phyloP scores from a whole-genome alignment of 2,888 invertebrate species.

The Netelia fuscicornis region DNA sequence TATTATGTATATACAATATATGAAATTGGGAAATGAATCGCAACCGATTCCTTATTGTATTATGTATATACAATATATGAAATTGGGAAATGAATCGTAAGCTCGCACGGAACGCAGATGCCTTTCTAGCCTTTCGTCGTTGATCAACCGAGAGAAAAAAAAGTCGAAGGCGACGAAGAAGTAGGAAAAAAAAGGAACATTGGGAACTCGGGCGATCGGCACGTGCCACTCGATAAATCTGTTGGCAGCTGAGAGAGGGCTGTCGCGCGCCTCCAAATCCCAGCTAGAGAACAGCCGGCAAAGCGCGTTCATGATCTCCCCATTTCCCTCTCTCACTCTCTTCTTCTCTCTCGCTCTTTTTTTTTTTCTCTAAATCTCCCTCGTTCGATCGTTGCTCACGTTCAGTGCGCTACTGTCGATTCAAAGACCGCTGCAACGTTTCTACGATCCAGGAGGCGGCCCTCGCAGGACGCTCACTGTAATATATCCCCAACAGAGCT shows the following conservation, averaged over 20 bases:
- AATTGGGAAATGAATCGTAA: conserved; percentile 13
- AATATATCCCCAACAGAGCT: conserved; percentile 69
- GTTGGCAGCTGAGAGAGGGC: conserved; percentile 84
- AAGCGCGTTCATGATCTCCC: conserved; percentile 69
- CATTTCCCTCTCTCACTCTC: conserved; percentile 50
- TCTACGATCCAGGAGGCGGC: conserved; percentile 68
- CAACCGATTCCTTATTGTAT: too few species aligned
- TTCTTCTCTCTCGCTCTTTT: conserved; percentile 42
- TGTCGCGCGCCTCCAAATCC: conserved; percentile 69
- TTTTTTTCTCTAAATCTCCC: conserved; percentile 23
- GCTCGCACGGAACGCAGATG: conserved; percentile 23
- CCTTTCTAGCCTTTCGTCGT: conserved; percentile 18
- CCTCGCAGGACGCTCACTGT: conserved; percentile 25
- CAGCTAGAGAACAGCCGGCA: conserved; percentile 71
- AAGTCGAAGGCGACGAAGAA: not conserved
- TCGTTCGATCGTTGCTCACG: conserved; percentile 36
- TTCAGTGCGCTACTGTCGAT: conserved; percentile 42
- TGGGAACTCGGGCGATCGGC: conserved; percentile 78
- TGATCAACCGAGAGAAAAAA: conserved; percentile 21
- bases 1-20: not conserved
- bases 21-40: not conserved
- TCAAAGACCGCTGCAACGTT: conserved; percentile 66
- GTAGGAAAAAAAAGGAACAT: conserved; percentile 11
- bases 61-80: not conserved
- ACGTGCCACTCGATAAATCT: conserved; percentile 85